Base-by-base conservation (phyloP, 92 coral and sea anemone genomes). In the Epizoanthus scotinus region DNA sequence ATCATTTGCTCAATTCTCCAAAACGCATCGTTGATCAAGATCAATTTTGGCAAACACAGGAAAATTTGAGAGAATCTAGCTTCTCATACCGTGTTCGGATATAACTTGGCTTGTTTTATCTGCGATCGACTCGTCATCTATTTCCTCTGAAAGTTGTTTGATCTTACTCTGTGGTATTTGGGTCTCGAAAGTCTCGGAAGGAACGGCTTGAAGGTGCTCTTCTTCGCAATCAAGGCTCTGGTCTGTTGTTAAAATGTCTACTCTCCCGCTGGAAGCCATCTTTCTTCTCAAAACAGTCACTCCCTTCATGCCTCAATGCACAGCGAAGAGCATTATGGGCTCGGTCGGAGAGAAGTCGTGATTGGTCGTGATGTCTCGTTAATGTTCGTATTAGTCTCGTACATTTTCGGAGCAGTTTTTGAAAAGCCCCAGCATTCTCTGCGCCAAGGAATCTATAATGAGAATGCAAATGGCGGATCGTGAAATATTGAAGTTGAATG, bases 21-120 rank as follows among this genome's bases (percentile, higher is more conserved):
- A 64, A 64, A 64, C n/a, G 70, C 42, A 64, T 64, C 27, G 70
- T 27, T 64, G 36, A 64, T 64, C 70, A 64, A 63, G 36, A 64
- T 64, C 70, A 64, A 63, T 14, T 34, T 6, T 18, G 26, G 2
- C 68, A 63, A 75, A 58, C 74, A 75, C 22, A 15, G 53, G 38
- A 67, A 74, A 75, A 84, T 93, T 96, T 73, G 94, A 91, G 99
- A 96, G 99, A 96, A 96, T 93, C 98, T 96, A 72, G 92, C 82
- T 82, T 60, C 87, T 93, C 99, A 96, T 96, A 96, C 99, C 99
- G 61, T 78, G 74, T 19, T 84, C 68, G 28, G 34, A 66, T 8
- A 47, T 55, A 26, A 63, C 15, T 66, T 85, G 82, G 64, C 64
- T 83, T 72, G 84, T 54, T 71, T 61, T 75, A 70, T 79, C 87